Conservation (phyloP, 2,113 vertebrate species). For the Casuarius casuarius region DNA sequence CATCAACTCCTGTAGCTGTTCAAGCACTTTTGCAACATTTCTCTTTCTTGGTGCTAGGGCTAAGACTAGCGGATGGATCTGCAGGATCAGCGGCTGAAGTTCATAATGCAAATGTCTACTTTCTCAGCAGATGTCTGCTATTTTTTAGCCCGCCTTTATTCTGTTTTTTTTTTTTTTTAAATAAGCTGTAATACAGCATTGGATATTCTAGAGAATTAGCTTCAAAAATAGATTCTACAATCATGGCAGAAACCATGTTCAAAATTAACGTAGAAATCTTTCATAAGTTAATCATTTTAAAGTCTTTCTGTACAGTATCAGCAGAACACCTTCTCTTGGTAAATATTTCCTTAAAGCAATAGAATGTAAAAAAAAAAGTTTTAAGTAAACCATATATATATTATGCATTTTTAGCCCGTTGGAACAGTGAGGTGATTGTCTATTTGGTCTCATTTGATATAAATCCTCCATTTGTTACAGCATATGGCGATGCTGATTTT, state of each 20-base stretch:
- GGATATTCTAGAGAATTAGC: neutral
- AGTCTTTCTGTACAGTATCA: neutral
- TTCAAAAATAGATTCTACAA: neutral
- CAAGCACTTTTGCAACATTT: neutral
- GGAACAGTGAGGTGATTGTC: neutral
- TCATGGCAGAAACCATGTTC: neutral
- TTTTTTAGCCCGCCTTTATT: neutral
- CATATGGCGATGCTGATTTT: neutral
- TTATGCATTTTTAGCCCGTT: neutral
- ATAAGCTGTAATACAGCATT: neutral
- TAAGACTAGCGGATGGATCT: neutral
- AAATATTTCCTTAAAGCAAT: slow-evolving; percentile 29
- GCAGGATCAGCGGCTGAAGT: neutral
- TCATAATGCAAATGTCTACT: neutral
- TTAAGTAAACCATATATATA: neutral
- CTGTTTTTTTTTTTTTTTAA: neutral
- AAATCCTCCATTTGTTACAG: slow-evolving; percentile 79
- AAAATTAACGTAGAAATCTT: slow-evolving; percentile 26
- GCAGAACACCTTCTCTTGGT: neutral
- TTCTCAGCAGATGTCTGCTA: neutral
- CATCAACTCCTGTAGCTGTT: neutral
- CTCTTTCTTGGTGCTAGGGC: neutral
- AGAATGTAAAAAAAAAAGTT: neutral
- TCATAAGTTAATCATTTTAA: neutral
- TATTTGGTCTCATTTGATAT: slow-evolving; percentile 63